These are phyloP conservation scores for Phylloscopus whistleri DNA, from an alignment of 2,113 vertebrate genomes.

Conservation along the genomic window DNA sequence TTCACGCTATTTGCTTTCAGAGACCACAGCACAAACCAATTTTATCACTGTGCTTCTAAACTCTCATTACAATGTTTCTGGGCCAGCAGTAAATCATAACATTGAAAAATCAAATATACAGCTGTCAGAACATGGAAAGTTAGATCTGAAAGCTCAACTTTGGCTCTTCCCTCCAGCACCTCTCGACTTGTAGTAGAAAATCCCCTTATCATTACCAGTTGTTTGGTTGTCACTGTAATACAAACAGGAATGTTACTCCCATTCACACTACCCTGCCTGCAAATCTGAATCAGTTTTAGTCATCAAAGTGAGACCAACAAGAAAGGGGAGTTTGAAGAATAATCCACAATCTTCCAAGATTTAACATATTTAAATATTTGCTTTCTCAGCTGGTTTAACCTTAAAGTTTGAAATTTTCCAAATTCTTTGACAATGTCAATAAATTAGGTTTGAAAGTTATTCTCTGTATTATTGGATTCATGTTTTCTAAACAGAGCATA, in stretches of 20 bases:
- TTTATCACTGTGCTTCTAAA: background rate
- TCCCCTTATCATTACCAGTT: background rate
- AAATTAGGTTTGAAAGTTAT: background rate
- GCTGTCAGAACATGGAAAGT: background rate
- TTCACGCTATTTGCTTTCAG: background rate
- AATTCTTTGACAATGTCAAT: background rate
- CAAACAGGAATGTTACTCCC: background rate
- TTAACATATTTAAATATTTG: background rate
- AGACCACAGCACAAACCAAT: background rate
- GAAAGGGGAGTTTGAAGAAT: background rate
- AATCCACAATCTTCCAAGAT: background rate
- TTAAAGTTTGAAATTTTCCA: background rate
- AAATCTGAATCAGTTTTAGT: background rate
- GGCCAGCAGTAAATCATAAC: background rate
- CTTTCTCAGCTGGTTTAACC: background rate
- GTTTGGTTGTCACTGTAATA: background rate
- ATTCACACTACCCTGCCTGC: background rate
- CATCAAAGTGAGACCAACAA: background rate
- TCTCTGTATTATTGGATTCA: background rate
- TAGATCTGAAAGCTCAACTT: background rate
- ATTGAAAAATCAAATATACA: background rate
- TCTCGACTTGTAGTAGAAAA: background rate
- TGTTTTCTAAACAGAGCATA: background rate
- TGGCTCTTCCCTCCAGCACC: background rate
- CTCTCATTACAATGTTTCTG: background rate